Percentiles rank a stretch among this genome's conserved stretches.
These are phyloP conservation scores for Brachycybe producta DNA, from an alignment of 2,888 invertebrate species.

Conservation along the genomic window DNA sequence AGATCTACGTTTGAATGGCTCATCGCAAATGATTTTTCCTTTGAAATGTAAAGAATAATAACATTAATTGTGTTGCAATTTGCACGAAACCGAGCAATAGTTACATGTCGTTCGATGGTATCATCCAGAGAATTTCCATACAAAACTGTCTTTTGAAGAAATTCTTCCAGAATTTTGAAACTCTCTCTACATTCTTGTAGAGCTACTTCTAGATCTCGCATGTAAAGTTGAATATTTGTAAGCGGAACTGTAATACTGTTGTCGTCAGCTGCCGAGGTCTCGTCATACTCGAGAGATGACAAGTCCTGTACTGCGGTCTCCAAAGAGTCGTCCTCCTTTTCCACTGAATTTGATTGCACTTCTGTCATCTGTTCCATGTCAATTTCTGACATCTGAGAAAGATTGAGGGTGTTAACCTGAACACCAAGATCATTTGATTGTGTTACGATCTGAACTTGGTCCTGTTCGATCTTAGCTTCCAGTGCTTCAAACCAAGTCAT, in stretches of 20 bases:
- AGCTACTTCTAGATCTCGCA: slow-evolving; percentile 58
- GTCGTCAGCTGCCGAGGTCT: neutral
- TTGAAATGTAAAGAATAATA: slow-evolving; percentile 22
- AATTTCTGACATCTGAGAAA: no score
- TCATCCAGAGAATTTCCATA: slow-evolving; percentile 19
- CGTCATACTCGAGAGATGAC: neutral
- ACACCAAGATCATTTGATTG: no score
- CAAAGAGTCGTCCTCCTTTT: neutral
- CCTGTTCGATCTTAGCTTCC: no score
- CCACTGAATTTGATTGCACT: no score
- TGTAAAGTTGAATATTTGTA: slow-evolving; percentile 70
- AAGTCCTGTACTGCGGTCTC: neutral
- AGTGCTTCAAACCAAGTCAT: no score
- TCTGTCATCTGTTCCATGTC: neutral
- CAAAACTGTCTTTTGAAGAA: slow-evolving; percentile 20
- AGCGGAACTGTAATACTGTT: slow-evolving; percentile 26
- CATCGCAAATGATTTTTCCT: slow-evolving; percentile 58
- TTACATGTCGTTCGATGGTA: slow-evolving; percentile 21
- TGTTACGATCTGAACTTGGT: no score
- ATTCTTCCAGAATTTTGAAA: slow-evolving; percentile 49
- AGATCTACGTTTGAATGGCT: slow-evolving; percentile 69
- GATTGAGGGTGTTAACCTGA: slow-evolving; percentile 59
- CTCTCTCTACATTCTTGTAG: slow-evolving; percentile 55
- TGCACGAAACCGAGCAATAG: no score
- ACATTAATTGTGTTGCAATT: no score